These are phyloP conservation scores for Leptopilina syphax DNA, from an alignment of 2,888 invertebrate genomes.

Conservation along the genomic window DNA sequence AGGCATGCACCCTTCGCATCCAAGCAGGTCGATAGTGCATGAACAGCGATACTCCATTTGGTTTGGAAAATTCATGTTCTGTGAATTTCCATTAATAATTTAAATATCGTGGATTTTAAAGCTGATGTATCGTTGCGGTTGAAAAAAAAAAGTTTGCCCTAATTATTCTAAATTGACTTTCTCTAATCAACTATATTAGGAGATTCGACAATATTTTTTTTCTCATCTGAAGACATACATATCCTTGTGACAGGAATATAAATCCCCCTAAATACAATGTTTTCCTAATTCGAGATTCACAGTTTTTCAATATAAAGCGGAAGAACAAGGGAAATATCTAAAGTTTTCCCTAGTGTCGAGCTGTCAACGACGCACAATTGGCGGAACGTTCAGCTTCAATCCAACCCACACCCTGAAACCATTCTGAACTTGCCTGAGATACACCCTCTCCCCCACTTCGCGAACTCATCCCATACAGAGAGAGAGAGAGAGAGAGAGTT, in stretches of 20 bases:
- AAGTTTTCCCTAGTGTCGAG: conserved; percentile 71
- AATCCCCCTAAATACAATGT: not conserved
- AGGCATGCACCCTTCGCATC: conserved; percentile 64
- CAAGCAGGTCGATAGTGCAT: conserved; percentile 71
- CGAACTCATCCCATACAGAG: conserved; percentile 67
- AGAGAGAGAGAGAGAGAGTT: no score
- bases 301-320: not conserved
- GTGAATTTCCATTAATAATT: conserved; percentile 2
- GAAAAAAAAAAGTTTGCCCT: not conserved
- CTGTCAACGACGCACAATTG: conserved; percentile 74
- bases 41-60: conserved; percentile 44
- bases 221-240: no score
- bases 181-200: no score
- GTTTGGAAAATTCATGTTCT: conserved; percentile 23
- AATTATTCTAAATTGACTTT: no score
- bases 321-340: conserved; percentile 43
- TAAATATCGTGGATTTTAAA: not conserved
- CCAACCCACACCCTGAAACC: conserved; percentile 54
- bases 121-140: not conserved
- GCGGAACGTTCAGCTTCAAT: conserved; percentile 61
- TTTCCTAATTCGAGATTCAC: not conserved
- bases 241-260: no score
- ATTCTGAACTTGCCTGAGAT: conserved; percentile 50
- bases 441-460: conserved; percentile 53
- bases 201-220: no score